Evolutionary conservation across 2,888 invertebrate species (phyloP).

Genomic region (Idaea aversata): DNA sequence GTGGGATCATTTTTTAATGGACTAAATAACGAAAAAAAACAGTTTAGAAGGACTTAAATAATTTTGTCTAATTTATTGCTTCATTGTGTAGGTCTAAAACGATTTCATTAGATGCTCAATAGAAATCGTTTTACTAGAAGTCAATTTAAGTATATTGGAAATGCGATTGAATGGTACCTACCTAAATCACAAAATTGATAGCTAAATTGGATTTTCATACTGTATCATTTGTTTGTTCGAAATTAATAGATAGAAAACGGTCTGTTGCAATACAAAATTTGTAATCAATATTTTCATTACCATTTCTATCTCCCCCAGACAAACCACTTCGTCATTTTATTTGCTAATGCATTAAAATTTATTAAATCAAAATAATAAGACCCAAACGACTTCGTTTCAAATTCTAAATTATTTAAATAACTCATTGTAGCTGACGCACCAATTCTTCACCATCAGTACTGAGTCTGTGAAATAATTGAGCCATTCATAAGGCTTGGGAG

Average conservation of each 20-base stretch:
- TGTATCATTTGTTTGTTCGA: background rate
- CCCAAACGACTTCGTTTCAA: slow-evolving; percentile 16
- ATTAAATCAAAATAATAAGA: slow-evolving; percentile 1
- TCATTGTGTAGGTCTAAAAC: background rate
- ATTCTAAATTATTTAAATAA: slow-evolving; percentile 37
- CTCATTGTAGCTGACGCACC: slow-evolving; percentile 40
- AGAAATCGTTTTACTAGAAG: background rate
- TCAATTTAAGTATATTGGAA: background rate
- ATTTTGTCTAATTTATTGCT: slow-evolving; percentile 23
- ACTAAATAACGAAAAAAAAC: slow-evolving; percentile 33
- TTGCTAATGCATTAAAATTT: background rate
- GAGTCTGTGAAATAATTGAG: slow-evolving; percentile 75
- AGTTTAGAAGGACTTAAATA: slow-evolving; percentile 33
- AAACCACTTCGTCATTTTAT: background rate
- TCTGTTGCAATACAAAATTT: slow-evolving; percentile 2
- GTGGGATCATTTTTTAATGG: slow-evolving; percentile 42
- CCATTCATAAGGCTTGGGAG: slow-evolving; percentile 77
- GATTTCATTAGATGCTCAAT: background rate
- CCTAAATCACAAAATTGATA: background rate
- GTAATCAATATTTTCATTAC: slow-evolving; percentile 18
- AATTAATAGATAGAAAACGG: background rate
- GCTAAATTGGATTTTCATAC: background rate
- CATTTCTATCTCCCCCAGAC: slow-evolving; percentile 9
- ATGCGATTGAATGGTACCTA: background rate
- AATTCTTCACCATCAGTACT: slow-evolving; percentile 43